Conservation (phyloP, 92 coral and sea anemone species). For the Pocillopora grandis region DNA sequence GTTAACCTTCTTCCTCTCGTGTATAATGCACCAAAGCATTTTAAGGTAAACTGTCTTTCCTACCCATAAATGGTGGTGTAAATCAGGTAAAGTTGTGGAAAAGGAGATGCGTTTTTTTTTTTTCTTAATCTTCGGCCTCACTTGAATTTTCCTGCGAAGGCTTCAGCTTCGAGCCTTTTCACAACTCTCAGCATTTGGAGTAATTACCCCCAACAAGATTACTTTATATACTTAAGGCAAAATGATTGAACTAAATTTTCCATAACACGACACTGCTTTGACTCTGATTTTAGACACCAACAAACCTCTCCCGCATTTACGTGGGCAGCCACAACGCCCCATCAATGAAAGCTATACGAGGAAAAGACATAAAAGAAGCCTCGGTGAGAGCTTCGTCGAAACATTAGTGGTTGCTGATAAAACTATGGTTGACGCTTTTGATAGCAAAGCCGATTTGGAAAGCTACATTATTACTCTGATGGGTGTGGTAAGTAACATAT, state of each 20-base stretch:
- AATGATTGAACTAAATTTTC: neutral
- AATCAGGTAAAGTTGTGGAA: too few species aligned
- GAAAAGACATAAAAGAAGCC: constrained; percentile 53
- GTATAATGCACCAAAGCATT: too few species aligned
- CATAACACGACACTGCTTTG: neutral
- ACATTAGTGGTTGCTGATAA: constrained; percentile 87
- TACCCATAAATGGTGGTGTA: too few species aligned
- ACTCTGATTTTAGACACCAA: constrained; percentile 14
- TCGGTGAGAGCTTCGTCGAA: constrained; percentile 77
- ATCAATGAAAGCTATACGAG: constrained; percentile 3
- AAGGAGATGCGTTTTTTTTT: too few species aligned
- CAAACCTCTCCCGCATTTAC: constrained; percentile 17
- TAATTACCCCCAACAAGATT: too few species aligned
- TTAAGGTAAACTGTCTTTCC: too few species aligned
- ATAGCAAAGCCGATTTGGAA: constrained; percentile 89
- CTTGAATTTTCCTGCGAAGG: too few species aligned
- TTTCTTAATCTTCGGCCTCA: too few species aligned
- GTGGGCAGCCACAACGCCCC: neutral
- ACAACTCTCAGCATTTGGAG: too few species aligned
- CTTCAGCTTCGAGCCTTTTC: too few species aligned
- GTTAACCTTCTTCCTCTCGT: too few species aligned
- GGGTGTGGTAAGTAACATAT: constrained; percentile 84
- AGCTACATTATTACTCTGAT: constrained; percentile 86
- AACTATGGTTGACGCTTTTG: constrained; percentile 87
- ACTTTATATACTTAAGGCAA: neutral